phyloP scores from a whole-genome alignment of 2,888 invertebrate genomes.

The Xestobium rufovillosum region DNA sequence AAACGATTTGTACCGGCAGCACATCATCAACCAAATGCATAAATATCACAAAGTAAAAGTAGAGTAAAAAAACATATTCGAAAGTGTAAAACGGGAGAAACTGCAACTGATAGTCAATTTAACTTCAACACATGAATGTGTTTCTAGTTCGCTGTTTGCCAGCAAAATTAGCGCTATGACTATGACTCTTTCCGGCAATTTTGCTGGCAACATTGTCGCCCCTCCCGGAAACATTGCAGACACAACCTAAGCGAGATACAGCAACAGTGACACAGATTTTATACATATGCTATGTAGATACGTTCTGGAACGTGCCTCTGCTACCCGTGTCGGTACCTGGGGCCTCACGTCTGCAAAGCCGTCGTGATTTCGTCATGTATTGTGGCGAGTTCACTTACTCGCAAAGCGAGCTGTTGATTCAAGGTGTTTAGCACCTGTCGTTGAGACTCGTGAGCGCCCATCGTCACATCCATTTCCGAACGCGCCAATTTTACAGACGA shows the following conservation, averaged over 20 bases:
- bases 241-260: constrained; percentile 4
- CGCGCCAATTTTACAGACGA: constrained; percentile 67
- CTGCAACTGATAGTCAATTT: too few species aligned
- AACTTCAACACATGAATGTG: too few species aligned
- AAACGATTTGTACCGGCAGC: too few species aligned
- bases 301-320: constrained; percentile 2
- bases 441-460: constrained; percentile 75
- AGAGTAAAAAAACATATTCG: too few species aligned
- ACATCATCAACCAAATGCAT: too few species aligned
- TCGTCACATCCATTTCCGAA: constrained; percentile 69
- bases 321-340: constrained; percentile 19
- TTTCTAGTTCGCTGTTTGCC: too few species aligned
- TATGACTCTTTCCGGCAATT: too few species aligned
- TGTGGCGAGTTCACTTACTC: constrained; percentile 70
- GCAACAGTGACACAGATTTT: background rate
- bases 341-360: constrained; percentile 60
- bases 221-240: too few species aligned
- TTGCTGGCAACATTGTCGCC: too few species aligned
- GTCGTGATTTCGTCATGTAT: constrained; percentile 78
- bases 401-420: constrained; percentile 74
- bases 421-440: constrained; percentile 71
- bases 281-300: constrained; percentile 13
- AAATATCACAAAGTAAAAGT: too few species aligned
- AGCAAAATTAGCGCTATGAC: too few species aligned
- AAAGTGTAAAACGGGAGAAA: too few species aligned